Evolutionary conservation across 2,113 vertebrate species (phyloP), one percentile per base, ranked within the genome.

Genomic region (Corythaeola cristata): DNA sequence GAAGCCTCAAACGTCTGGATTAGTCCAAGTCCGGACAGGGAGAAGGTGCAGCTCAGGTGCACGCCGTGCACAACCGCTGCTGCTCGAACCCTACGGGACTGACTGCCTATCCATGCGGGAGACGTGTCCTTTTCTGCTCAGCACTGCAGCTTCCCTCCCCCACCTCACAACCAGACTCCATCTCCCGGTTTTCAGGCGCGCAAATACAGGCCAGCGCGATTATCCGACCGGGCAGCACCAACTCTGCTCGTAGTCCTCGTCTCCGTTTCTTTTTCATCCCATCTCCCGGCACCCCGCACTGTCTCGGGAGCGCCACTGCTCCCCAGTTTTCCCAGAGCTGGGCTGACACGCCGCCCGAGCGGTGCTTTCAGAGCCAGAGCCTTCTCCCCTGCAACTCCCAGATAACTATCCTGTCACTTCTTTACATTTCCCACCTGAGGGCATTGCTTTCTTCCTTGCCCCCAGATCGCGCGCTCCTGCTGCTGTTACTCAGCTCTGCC

Each of bases 41-140:
- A 32, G 28, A 85, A 86, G 45, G 9, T 35, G 19, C 53, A 44
- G 56, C 58, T 68, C 58, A 49, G 56, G 35, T 15, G 19, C 20
- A n/a, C 1, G 4, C 13, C 0, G 0, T 8, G 19, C 7, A 22
- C 32, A 37, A 41, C 49, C 23, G 14, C 44, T 0, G 1, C 52
- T 47, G 58, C 62, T 47, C 8, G 2, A 81, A 16, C 30, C 33
- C 64, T 33, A 8, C 0, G 0, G 44, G 37, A 68, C 49, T 1
- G 2, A n/a, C 32, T 35, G 53, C 32, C 35, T 12, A 0, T 10
- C 33, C 10, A 3, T 9, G 12, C 9, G 52, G 71, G 28, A 79
- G 30, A 41, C 3, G 12, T 9, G 16, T 33, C 55, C n/a, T 33
- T 72, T 55, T 21, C 67, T 39, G 83, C 28, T 47, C 2, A 0